These are phyloP conservation scores for Drosophila pallidifrons DNA, from an alignment of 1,140 invertebrate genomes.

Conservation along the genomic window DNA sequence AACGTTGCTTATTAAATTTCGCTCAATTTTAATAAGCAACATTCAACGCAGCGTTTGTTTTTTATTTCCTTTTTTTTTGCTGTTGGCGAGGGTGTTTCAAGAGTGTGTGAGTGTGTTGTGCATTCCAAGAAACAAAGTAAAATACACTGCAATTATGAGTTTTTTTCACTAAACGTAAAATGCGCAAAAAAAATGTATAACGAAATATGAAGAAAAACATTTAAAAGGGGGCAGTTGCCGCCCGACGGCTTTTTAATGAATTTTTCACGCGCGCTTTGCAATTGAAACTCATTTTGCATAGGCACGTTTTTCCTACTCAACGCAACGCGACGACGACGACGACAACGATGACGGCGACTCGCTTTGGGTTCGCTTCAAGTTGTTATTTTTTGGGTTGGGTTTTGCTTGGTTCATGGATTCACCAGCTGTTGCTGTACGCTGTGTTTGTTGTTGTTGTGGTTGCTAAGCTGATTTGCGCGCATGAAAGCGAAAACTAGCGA, in stretches of 20 bases:
- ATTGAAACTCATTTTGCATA: slow-evolving; percentile 81
- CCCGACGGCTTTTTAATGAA: slow-evolving; percentile 74
- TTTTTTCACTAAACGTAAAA: slow-evolving; percentile 43
- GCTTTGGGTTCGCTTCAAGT: neutral
- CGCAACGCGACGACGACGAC: neutral
- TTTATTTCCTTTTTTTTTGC: slow-evolving; percentile 36
- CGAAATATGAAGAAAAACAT: slow-evolving; percentile 26
- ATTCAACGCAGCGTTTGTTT: slow-evolving; percentile 14
- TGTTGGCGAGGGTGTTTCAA: neutral
- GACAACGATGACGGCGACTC: neutral
- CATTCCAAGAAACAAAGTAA: slow-evolving; percentile 72
- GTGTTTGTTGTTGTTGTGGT: slow-evolving; percentile 23
- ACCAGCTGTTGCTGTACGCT: slow-evolving; percentile 14
- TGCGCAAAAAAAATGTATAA: neutral
- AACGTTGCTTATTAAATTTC: slow-evolving; percentile 78
- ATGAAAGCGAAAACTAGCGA: slow-evolving; percentile 81
- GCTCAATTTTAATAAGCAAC: slow-evolving; percentile 81
- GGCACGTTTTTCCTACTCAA: slow-evolving; percentile 68
- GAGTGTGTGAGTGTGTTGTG: slow-evolving; percentile 15
- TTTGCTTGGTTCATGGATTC: slow-evolving; percentile 17
- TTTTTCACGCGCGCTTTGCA: slow-evolving; percentile 79
- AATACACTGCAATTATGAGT: slow-evolving; percentile 72
- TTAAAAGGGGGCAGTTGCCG: slow-evolving; percentile 29
- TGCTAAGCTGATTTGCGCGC: slow-evolving; percentile 69
- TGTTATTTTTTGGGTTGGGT: slow-evolving; percentile 1